Conservation (phyloP, 2,797 vertebrate genomes). For the Cirrhinus mrigala region DNA sequence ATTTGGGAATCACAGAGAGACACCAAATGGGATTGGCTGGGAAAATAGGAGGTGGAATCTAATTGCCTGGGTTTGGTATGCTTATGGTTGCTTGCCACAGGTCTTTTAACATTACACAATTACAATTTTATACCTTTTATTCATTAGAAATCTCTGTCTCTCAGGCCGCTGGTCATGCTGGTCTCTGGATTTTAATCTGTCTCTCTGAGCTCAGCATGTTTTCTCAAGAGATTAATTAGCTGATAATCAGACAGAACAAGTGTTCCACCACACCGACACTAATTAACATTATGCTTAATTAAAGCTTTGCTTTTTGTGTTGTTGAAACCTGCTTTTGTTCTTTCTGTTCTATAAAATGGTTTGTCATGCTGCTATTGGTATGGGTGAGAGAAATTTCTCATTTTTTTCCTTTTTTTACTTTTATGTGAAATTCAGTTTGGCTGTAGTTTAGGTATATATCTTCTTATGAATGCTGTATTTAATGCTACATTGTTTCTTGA, state of each 20-base stretch:
- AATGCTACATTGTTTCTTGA: not conserved
- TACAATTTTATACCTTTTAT: conserved; percentile 2
- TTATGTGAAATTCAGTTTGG: not conserved
- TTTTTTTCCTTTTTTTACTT: not conserved
- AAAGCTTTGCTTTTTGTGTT: conserved; percentile 52
- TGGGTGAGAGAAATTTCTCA: not conserved
- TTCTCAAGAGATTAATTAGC: conserved; percentile 81
- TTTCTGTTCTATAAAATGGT: conserved; percentile 50
- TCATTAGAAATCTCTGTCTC: not conserved
- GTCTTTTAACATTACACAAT: not conserved
- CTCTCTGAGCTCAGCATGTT: conserved; percentile 64
- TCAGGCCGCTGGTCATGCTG: conserved; percentile 45
- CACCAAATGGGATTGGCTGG: conserved; percentile 8
- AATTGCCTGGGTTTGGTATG: conserved; percentile 25
- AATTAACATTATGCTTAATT: conserved; percentile 69
- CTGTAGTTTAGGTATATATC: not conserved
- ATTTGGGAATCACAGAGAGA: conserved; percentile 26
- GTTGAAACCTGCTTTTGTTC: conserved; percentile 50
- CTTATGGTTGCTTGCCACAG: conserved; percentile 1
- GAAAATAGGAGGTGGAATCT: not conserved
- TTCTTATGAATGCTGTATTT: not conserved
- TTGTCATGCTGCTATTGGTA: conserved; percentile 30
- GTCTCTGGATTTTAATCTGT: conserved; percentile 69
- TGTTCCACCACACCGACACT: conserved; percentile 72
- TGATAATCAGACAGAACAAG: conserved; percentile 74